Conservation (phyloP, 2,113 vertebrate species). For the Pan paniscus region DNA sequence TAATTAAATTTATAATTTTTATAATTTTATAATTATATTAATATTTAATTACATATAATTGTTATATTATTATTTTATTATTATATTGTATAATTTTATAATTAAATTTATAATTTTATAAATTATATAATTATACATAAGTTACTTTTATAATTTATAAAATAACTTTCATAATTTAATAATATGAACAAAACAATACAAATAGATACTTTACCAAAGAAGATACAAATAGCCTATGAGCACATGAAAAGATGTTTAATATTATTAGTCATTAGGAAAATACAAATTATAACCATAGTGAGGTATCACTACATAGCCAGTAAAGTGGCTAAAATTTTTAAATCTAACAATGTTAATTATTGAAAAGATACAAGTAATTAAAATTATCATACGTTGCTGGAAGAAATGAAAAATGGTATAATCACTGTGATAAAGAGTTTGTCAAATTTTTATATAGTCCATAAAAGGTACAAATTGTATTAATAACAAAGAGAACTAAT, state of each 20-base stretch:
- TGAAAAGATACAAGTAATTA: not conserved
- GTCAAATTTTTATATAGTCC: not conserved
- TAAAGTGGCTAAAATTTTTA: not conserved
- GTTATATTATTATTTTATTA: too few relatives aligned
- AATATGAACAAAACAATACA: not conserved
- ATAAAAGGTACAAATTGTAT: not conserved
- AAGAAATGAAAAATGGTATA: not conserved
- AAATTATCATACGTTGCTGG: not conserved
- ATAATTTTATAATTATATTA: too few relatives aligned
- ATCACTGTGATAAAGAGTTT: not conserved
- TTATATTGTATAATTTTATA: too few relatives aligned
- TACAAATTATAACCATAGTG: not conserved
- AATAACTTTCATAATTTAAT: not conserved
- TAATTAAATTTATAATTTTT: too few relatives aligned
- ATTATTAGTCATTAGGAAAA: not conserved
- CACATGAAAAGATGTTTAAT: not conserved
- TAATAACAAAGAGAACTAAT: not conserved
- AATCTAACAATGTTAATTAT: not conserved
- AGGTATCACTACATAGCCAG: not conserved
- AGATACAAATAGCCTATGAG: not conserved
- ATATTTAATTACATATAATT: too few relatives aligned
- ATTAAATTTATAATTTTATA: too few relatives aligned
- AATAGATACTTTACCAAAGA: not conserved
- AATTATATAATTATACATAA: too few relatives aligned
- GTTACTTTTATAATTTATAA: too few relatives aligned